Evolutionary conservation across 2,888 invertebrate genomes (phyloP).

Genomic region (Sesia bembeciformis): DNA sequence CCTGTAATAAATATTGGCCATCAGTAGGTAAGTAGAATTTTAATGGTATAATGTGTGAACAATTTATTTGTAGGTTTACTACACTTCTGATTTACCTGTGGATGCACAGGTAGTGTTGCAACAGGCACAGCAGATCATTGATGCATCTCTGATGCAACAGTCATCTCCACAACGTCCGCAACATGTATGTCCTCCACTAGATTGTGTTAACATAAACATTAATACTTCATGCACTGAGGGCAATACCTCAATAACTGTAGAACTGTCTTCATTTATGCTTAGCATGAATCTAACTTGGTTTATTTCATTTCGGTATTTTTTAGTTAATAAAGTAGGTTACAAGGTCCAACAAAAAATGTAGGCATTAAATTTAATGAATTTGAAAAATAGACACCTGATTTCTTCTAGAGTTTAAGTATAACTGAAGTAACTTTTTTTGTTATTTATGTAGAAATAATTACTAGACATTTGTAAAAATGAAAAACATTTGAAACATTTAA

Average conservation of each 20-base stretch:
- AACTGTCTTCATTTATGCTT: constrained; percentile 29
- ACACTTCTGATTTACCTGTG: constrained; percentile 71
- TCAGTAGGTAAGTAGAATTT: too few relatives aligned
- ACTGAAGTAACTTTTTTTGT: too few relatives aligned
- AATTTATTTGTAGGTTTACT: constrained; percentile 74
- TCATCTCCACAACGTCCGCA: constrained; percentile 65
- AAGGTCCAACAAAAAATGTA: too few relatives aligned
- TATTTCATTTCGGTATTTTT: not conserved
- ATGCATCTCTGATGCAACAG: constrained; percentile 72
- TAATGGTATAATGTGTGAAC: constrained; percentile 12
- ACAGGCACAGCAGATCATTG: constrained; percentile 72
- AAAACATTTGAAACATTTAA: too few relatives aligned
- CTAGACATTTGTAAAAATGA: too few relatives aligned
- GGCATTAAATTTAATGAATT: too few relatives aligned
- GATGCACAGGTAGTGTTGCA: constrained; percentile 73
- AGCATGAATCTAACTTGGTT: constrained; percentile 34
- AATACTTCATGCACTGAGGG: constrained; percentile 23
- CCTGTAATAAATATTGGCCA: too few relatives aligned
- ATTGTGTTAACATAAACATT: constrained; percentile 28
- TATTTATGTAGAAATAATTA: too few relatives aligned
- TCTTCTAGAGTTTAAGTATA: too few relatives aligned
- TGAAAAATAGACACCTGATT: too few relatives aligned
- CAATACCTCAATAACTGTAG: constrained; percentile 23
- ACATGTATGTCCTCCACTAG: constrained; percentile 58
- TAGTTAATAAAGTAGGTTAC: not conserved